phyloP scores from a whole-genome alignment of 2,113 vertebrate genomes.

The Thermophis baileyi region DNA sequence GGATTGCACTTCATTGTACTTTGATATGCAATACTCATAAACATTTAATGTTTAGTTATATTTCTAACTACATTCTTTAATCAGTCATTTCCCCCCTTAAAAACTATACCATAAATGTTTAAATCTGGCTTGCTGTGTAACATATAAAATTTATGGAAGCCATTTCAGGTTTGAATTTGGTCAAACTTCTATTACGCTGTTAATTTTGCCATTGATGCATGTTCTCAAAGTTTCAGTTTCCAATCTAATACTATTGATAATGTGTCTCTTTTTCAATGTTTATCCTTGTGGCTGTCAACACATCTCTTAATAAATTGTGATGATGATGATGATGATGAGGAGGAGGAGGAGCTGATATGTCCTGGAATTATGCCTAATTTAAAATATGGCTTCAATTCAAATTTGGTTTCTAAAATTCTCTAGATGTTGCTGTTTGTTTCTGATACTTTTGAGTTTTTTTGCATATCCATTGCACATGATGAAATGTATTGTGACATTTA shows the following conservation, averaged over 20 bases:
- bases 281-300: neutral
- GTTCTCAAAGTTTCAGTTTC: neutral
- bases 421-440: neutral
- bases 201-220: neutral
- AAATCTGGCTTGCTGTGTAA: neutral
- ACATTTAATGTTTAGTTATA: neutral
- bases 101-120: neutral
- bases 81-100: neutral
- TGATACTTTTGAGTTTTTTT: neutral
- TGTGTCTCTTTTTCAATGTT: neutral
- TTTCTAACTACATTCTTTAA: neutral
- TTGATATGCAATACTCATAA: neutral
- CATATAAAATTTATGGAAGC: neutral
- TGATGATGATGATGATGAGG: too few species aligned
- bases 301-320: neutral
- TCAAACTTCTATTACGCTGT: neutral
- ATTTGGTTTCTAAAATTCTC: neutral
- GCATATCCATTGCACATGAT: neutral
- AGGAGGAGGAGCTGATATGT: neutral
- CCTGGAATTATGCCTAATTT: neutral
- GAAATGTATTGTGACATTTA: neutral
- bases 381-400: neutral
- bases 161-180: neutral
- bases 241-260: neutral
- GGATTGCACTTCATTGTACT: neutral